Percentiles rank a stretch among this genome's conserved stretches.
Conservation (phyloP, 2,797 vertebrate species). For the Anableps anableps region DNA sequence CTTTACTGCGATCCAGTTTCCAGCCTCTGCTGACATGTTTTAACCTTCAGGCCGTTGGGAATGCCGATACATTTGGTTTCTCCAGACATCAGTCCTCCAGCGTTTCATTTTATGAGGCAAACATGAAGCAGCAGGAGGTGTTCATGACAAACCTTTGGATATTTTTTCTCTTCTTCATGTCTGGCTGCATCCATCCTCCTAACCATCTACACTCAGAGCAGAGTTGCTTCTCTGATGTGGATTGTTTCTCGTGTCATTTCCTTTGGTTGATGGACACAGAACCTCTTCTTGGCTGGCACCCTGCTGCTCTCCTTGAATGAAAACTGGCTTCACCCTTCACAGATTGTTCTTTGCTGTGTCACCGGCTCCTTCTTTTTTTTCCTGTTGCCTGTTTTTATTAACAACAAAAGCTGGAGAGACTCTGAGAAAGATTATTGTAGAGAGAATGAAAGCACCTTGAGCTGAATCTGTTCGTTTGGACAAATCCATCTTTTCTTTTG, state of each 20-base stretch:
- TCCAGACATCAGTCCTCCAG: constrained; percentile 44
- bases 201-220: constrained; percentile 9
- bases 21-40: constrained; percentile 38
- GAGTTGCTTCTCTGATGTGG: constrained; percentile 9
- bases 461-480: constrained; percentile 43
- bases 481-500: constrained; percentile 39
- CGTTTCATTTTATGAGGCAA: constrained; percentile 47
- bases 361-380: constrained; percentile 3
- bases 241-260: constrained; percentile 24
- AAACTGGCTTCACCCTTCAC: constrained; percentile 47
- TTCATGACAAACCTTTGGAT: constrained; percentile 53
- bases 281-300: constrained; percentile 27
- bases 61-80: constrained; percentile 52
- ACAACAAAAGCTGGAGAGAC: constrained; percentile 43
- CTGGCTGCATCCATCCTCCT: constrained; percentile 27
- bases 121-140: constrained; percentile 41
- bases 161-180: constrained; percentile 28
- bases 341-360: constrained; percentile 27
- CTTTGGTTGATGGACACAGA: constrained; percentile 22
- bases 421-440: constrained; percentile 17
- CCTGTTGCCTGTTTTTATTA: constrained; percentile 13
- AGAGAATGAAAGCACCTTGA: constrained; percentile 57
- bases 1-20: constrained; percentile 38
- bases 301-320: constrained; percentile 39
- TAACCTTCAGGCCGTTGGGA: constrained; percentile 27